phyloP scores from a whole-genome alignment of 2,888 invertebrate species.

The Melangyna quadrimaculata region DNA sequence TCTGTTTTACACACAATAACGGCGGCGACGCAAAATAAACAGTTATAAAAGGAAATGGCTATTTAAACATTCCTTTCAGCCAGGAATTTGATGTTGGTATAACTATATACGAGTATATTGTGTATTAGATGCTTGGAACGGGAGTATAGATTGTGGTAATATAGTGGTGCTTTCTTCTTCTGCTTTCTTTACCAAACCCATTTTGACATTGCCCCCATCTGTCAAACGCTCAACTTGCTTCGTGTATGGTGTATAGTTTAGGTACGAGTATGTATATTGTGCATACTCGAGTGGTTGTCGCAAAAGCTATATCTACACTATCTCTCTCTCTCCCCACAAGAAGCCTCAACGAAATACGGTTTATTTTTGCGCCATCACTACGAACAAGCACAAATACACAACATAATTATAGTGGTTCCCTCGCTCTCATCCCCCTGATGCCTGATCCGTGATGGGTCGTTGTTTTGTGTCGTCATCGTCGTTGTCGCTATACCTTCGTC shows the following conservation, averaged over 20 bases:
- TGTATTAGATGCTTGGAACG: slow-evolving; percentile 28
- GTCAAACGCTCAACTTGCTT: slow-evolving; percentile 32
- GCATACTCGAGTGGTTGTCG: not conserved
- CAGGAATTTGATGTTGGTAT: slow-evolving; percentile 7
- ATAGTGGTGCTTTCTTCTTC: slow-evolving; percentile 19
- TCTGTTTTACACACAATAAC: slow-evolving; percentile 45
- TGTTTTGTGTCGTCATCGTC: slow-evolving; percentile 51
- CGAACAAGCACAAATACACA: slow-evolving; percentile 11
- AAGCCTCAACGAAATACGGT: slow-evolving; percentile 49
- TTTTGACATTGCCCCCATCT: slow-evolving; percentile 48
- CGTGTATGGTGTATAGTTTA: not conserved
- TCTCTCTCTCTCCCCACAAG: not conserved
- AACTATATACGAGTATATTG: too few species aligned
- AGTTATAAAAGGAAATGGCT: slow-evolving; percentile 67
- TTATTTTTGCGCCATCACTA: slow-evolving; percentile 50
- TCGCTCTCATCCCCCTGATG: not conserved
- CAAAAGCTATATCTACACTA: slow-evolving; percentile 1
- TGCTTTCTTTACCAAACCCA: slow-evolving; percentile 16
- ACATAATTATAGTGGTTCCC: slow-evolving; percentile 28
- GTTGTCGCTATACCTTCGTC: slow-evolving; percentile 27
- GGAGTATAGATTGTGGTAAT: not conserved
- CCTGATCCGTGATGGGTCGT: slow-evolving; percentile 14
- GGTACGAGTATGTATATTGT: not conserved
- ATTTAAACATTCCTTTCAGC: slow-evolving; percentile 52
- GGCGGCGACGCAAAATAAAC: slow-evolving; percentile 48